These are phyloP conservation scores for Cyprinodon brontotheroides DNA, from an alignment of 2,113 vertebrate species.

Conservation along the genomic window DNA sequence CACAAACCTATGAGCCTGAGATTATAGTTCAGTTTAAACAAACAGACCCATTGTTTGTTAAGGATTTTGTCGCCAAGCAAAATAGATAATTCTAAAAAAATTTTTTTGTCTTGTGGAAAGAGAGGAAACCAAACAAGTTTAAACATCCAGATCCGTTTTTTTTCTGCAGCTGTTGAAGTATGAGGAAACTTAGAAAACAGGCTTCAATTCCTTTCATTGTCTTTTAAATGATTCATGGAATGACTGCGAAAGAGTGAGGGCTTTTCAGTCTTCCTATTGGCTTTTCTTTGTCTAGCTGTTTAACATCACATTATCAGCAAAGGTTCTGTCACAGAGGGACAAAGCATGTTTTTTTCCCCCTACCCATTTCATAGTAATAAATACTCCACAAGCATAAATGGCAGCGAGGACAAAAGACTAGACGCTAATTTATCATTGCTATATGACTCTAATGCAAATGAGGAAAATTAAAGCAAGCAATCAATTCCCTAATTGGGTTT, in stretches of 20 bases:
- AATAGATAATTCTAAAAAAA: neutral
- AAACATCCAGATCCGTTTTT: neutral
- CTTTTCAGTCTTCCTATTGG: neutral
- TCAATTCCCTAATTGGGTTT: constrained; percentile 72
- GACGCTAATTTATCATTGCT: constrained; percentile 60
- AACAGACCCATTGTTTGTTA: neutral
- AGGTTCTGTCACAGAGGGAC: constrained; percentile 26
- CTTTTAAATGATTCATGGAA: constrained; percentile 9
- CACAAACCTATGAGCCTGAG: no score
- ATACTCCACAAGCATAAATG: constrained; percentile 26
- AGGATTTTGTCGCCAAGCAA: neutral
- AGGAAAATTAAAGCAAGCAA: constrained; percentile 68
- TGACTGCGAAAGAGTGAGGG: neutral
- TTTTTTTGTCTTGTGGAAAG: neutral
- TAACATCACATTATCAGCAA: constrained; percentile 45
- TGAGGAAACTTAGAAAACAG: constrained; percentile 1
- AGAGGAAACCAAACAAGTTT: neutral
- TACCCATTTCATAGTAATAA: constrained; percentile 33
- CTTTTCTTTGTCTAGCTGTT: constrained; percentile 26
- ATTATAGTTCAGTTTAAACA: no score
- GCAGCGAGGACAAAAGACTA: constrained; percentile 51
- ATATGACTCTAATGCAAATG: constrained; percentile 69
- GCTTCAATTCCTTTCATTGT: neutral
- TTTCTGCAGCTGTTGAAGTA: neutral
- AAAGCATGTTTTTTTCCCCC: constrained; percentile 28